Evolutionary conservation across 1,140 invertebrate species (phyloP), one percentile per base, ranked within the genome.

Genomic region (Nomia melanderi): DNA sequence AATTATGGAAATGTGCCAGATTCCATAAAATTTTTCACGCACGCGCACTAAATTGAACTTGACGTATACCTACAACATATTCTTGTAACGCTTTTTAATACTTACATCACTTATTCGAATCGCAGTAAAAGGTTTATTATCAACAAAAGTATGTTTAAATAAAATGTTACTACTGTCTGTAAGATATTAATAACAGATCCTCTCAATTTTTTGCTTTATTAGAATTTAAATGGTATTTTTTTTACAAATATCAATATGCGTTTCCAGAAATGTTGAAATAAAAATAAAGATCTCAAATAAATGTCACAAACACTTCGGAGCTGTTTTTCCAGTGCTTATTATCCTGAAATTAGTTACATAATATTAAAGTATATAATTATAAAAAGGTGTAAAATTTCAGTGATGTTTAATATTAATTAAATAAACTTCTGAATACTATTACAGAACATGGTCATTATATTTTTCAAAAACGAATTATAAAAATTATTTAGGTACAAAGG

Each of bases 11-110:
- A 70, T 41, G 33, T 54, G 64, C 31, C 27, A 44, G 57, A 71
- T 77, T 76, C 57, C 54, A 47, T 67, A 67, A n/a, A 75, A 67
- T 67, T 75, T 57, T 59, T 57, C 72, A 67, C 72, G 72, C 72
- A 75, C 39, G 72, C 72, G 72, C 64, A 67, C 17, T 33, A 31
- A 54, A 23, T n/a, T 1, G 0, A 11, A 36, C 17, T 39, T 41
- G 14, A 53, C 9, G 7, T 6, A 8, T n/a, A n/a, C n/a, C n/a
- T n/a, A n/a, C n/a, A n/a, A n/a, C n/a, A n/a, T n/a, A n/a, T n/a
- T 20, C 44, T 62, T 9, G 20, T 3, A 17, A 14, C 20, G n/a
- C 29, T 33, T 44, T 14, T 44, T 23, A 20, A 20, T 59, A 11
- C 3, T 69, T n/a, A 53, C 12, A 17, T n/a, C 20, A 50, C 47